A percentile compares a stretch with the other conserved stretches of the same genome.
phyloP scores from a whole-genome alignment of 2,797 vertebrate genomes.

The Falco peregrinus region DNA sequence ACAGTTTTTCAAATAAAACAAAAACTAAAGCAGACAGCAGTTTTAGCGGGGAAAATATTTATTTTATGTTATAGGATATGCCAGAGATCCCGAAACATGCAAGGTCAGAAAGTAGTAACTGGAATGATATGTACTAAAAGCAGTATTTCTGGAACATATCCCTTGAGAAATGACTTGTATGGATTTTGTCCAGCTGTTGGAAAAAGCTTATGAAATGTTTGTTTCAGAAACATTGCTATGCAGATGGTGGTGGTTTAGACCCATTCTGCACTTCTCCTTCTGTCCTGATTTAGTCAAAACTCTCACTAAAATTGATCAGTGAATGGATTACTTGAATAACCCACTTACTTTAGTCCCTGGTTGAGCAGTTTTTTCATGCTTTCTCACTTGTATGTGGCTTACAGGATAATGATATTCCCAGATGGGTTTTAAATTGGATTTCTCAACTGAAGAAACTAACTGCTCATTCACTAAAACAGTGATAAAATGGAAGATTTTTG shows the following conservation, averaged over 20 bases:
- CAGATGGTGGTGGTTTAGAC: neutral
- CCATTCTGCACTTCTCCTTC: neutral
- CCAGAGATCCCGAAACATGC: neutral
- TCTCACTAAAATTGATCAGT: neutral
- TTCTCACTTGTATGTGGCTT: neutral
- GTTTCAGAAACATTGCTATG: conserved; percentile 8
- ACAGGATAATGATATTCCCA: neutral
- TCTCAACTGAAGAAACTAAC: neutral
- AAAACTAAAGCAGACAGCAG: conserved; percentile 12
- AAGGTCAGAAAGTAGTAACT: conserved; percentile 40
- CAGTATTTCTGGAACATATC: conserved; percentile 1
- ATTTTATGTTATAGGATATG: conserved; percentile 31
- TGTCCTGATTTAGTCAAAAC: neutral
- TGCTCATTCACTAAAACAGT: neutral
- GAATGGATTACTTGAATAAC: neutral
- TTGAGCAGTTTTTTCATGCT: neutral
- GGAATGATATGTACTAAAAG: neutral
- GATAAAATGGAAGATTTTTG: neutral
- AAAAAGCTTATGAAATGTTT: neutral
- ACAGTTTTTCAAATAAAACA: conserved; percentile 54
- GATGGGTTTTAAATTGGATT: conserved; percentile 4
- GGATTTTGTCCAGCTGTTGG: neutral
- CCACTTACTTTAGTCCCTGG: neutral
- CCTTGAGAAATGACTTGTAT: neutral
- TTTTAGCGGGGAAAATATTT: conserved; percentile 34